phyloP scores from a whole-genome alignment of 2,113 vertebrate genomes.

The Laterallus jamaicensis region DNA sequence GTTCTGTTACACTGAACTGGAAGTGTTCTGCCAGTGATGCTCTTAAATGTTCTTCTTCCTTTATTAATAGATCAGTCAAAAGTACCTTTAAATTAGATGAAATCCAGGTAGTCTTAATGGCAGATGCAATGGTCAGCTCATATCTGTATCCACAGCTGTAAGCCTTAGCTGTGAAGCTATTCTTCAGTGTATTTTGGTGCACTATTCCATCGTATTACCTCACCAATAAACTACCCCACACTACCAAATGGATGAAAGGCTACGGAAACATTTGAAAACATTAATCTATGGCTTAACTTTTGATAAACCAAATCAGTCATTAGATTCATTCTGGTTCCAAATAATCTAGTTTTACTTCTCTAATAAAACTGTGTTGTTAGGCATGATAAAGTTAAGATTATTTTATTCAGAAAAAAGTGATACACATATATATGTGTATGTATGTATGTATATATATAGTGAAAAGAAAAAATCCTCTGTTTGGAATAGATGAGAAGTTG shows the following conservation, averaged over 20 bases:
- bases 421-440: too few relatives aligned
- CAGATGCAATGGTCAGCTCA: not conserved
- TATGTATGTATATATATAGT: not conserved
- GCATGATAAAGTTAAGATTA: not conserved
- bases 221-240: accelerated
- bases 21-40: not conserved
- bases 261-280: not conserved
- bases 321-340: not conserved
- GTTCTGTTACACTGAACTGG: not conserved
- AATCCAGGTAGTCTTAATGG: not conserved
- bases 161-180: not conserved
- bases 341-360: not conserved
- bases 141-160: not conserved
- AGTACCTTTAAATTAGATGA: not conserved
- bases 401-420: not conserved
- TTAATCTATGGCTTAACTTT: not conserved
- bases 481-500: not conserved
- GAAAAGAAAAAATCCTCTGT: not conserved
- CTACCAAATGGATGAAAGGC: not conserved
- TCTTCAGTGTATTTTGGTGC: not conserved
- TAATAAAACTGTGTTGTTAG: not conserved
- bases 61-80: not conserved
- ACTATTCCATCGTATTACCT: not conserved
- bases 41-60: not conserved
- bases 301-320: not conserved